These are phyloP conservation scores for Trididemnum clinides DNA, from an alignment of 23 tunicate species.

Conservation along the genomic window DNA sequence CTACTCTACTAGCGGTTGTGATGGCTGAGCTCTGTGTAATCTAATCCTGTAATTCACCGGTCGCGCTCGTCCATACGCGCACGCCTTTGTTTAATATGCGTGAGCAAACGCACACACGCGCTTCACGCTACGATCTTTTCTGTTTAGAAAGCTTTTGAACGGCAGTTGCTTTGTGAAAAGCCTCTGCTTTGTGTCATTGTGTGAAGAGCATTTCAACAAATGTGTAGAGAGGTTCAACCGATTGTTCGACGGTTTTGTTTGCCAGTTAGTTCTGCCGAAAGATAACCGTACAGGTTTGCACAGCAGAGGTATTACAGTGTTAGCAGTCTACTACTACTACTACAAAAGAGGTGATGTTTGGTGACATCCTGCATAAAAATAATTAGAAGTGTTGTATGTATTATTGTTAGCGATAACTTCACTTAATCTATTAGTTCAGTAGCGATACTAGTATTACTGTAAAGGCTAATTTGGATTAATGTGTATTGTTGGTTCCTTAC, in stretches of 20 bases:
- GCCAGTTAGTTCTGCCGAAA: not conserved
- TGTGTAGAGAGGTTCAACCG: not conserved
- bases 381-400: no score
- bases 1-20: not conserved
- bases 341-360: no score
- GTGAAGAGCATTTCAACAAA: slow-evolving; percentile 10
- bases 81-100: slow-evolving; percentile 12
- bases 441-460: no score
- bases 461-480: no score
- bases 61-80: no score
- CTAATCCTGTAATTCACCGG: slow-evolving; percentile 26
- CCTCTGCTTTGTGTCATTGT: not conserved
- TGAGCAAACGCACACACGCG: slow-evolving; percentile 5
- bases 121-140: not conserved
- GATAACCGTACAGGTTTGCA: no score
- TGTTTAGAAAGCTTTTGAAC: slow-evolving; percentile 7
- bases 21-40: not conserved
- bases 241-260: not conserved
- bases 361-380: no score
- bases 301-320: no score
- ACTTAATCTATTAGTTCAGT: no score
- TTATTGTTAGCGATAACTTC: no score
- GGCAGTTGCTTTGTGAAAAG: slow-evolving; percentile 23
- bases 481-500: no score
- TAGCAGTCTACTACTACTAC: no score